Evolutionary conservation across 2,888 invertebrate genomes (phyloP).

Genomic region (Dynastes grantii): DNA sequence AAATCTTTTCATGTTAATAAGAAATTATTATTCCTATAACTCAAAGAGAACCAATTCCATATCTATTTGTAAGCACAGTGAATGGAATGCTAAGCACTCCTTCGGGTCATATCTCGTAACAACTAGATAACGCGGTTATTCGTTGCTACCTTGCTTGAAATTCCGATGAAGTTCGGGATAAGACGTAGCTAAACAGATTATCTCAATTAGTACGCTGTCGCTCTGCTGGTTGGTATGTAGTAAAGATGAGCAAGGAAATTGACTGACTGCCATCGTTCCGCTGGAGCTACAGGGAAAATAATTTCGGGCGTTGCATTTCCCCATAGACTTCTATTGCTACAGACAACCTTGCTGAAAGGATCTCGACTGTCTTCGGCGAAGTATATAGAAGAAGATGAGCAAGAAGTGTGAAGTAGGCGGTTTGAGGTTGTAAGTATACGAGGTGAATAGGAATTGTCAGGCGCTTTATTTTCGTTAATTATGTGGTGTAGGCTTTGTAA

Average conservation of each 20-base stretch:
- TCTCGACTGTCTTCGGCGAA: not conserved
- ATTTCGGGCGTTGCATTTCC: not conserved
- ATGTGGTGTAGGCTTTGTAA: conserved; percentile 2
- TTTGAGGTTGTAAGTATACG: not conserved
- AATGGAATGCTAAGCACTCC: no score
- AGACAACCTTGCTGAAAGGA: no score
- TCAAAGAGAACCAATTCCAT: no score
- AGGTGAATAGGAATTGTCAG: conserved; percentile 1
- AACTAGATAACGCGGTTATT: not conserved
- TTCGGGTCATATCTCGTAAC: no score
- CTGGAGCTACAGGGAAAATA: not conserved
- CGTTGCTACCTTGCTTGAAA: conserved; percentile 13
- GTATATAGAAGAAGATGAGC: not conserved
- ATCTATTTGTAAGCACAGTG: no score
- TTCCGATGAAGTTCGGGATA: conserved; percentile 39
- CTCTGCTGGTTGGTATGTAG: not conserved
- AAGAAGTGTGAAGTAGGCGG: conserved; percentile 3
- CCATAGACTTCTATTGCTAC: no score
- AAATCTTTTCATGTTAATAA: no score
- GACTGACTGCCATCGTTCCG: not conserved
- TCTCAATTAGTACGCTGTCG: conserved; percentile 33
- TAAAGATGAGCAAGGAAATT: not conserved
- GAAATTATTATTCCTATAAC: no score
- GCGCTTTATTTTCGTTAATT: conserved; percentile 8
- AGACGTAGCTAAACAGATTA: conserved; percentile 39